Evolutionary conservation across 2,888 invertebrate genomes (phyloP), one percentile per base, ranked within the genome.

Genomic region (Hirtodrosophila histrioides): DNA sequence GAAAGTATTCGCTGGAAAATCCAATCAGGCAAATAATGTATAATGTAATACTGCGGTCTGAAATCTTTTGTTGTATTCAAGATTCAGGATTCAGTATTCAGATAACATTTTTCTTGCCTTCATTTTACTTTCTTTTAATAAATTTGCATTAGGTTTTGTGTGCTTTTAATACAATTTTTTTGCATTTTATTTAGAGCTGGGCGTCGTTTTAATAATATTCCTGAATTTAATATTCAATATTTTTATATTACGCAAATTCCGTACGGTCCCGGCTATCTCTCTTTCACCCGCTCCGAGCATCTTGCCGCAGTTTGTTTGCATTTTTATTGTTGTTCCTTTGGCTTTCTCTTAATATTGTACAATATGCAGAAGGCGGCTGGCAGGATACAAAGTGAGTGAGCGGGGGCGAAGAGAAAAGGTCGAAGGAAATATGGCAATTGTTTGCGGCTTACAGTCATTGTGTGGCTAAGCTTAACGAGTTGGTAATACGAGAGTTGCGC

Each of bases 191-290:
- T 49, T 44, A 36, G 54, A 48, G 46, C 53, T 64, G 40, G 61
- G 48, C 55, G 54, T 6, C 51, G 11, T 76, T 75, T 73, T 69
- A 80, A 73, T 77, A 79, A 75, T 65, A 72, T 72, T 62, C 54
- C 66, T 63, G 37, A 85, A 70, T 74, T 68, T 73, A 62, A 87
- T 77, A 85, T 87, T 85, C 78, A 84, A 87, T 85, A 85, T 82
- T 78, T 75, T 75, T 51, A 70, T 81, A 87, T 81, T 85, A 78
- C 75, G 67, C 62, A 66, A 87, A 87, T 81, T 87, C 82, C 66
- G 44, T 17, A 44, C 48, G 39, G 69, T 67, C 66, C 56, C 51
- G 0, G 27, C n/a, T 10, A 40, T 41, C 43, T 35, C 7, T 33
- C 31, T 48, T 8, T 33, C 12, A 39, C 10, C 3, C 37, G 4